These are phyloP conservation scores for Phyto melanocephala DNA, from an alignment of 2,888 invertebrate genomes.

Conservation along the genomic window DNA sequence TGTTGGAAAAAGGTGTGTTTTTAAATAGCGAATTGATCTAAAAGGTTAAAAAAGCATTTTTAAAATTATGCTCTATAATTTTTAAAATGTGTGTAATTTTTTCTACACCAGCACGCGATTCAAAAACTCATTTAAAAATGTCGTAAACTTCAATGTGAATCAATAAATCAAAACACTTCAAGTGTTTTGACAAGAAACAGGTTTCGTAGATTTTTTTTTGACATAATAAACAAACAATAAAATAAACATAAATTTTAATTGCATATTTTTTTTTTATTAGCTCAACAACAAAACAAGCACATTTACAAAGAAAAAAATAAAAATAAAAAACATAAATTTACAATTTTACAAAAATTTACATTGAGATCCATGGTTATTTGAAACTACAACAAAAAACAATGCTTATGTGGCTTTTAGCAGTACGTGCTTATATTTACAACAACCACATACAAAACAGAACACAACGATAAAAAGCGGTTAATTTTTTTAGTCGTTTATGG, in stretches of 20 bases:
- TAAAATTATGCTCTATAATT: too few species aligned
- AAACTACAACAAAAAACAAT: neutral
- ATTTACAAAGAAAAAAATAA: too few species aligned
- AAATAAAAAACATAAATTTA: slow-evolving; percentile 15
- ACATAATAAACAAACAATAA: slow-evolving; percentile 17
- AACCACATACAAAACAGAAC: neutral
- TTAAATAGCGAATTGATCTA: too few species aligned
- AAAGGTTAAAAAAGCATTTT: too few species aligned
- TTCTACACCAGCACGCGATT: too few species aligned
- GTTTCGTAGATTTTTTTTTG: neutral
- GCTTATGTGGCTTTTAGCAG: neutral
- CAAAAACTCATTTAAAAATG: too few species aligned
- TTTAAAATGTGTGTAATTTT: too few species aligned
- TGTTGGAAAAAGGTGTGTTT: too few species aligned
- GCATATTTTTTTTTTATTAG: neutral
- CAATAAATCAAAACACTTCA: neutral
- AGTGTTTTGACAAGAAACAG: neutral
- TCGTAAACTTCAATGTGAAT: neutral
- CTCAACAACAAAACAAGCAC: neutral
- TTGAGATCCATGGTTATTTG: slow-evolving; percentile 38
- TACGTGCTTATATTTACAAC: neutral
- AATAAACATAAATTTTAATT: slow-evolving; percentile 19
- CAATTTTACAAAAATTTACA: slow-evolving; percentile 35
- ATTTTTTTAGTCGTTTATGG: slow-evolving; percentile 6
- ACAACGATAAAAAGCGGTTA: neutral